phyloP scores from a whole-genome alignment of 2,888 invertebrate genomes.

The Palloptera scutellata region DNA sequence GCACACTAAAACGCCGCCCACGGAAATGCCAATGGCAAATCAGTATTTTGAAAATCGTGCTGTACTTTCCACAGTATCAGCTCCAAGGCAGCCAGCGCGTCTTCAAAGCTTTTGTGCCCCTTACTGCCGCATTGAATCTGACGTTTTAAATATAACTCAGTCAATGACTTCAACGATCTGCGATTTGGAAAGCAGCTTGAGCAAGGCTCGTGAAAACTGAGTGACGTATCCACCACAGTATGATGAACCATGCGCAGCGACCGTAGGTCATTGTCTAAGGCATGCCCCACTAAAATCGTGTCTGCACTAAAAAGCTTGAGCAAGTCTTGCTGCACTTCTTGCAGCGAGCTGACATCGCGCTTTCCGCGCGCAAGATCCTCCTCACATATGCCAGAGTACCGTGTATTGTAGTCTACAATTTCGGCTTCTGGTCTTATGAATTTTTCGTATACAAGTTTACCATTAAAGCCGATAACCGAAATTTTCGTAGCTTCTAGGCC shows the following conservation, averaged over 20 bases:
- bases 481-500: constrained; percentile 90
- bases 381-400: constrained; percentile 90
- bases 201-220: constrained; percentile 80
- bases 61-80: constrained; percentile 81
- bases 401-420: constrained; percentile 93
- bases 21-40: neutral
- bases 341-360: constrained; percentile 72
- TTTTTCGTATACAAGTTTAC: constrained; percentile 81
- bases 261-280: constrained; percentile 91
- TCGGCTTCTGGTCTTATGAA: constrained; percentile 82
- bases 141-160: constrained; percentile 75
- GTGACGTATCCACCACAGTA: constrained; percentile 88
- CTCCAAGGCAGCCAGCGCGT: constrained; percentile 89
- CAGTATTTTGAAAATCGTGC: constrained; percentile 17
- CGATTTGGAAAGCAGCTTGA: constrained; percentile 82
- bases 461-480: constrained; percentile 80
- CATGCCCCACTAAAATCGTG: constrained; percentile 94
- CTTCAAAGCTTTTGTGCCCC: constrained; percentile 93
- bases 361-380: constrained; percentile 69
- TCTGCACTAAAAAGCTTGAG: constrained; percentile 80
- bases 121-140: constrained; percentile 78
- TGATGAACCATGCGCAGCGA: constrained; percentile 85
- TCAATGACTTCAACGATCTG: constrained; percentile 81
- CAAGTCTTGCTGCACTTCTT: constrained; percentile 86
- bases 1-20: neutral